Conservation (phyloP, 2,888 invertebrate genomes). For the Andrena chrysosceles region DNA sequence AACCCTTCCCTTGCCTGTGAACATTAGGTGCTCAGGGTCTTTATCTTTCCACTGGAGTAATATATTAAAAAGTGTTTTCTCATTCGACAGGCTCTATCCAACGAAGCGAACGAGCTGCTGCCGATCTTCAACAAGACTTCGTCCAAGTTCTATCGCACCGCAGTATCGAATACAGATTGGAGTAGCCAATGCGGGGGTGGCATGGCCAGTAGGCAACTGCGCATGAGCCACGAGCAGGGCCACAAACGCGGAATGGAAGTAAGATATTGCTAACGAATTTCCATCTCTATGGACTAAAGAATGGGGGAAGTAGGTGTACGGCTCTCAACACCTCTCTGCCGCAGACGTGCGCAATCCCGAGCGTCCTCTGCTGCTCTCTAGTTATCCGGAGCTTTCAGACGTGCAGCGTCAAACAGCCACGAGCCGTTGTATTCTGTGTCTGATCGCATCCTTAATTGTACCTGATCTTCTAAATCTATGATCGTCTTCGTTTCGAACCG, state of each 20-base stretch:
- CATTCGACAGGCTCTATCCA: constrained; percentile 92
- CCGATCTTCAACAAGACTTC: constrained; percentile 99
- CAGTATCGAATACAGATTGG: constrained; percentile 96
- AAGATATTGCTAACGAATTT: constrained; percentile 78
- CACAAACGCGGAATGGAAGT: constrained; percentile 79
- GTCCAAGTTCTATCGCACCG: constrained; percentile 94
- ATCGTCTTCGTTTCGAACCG: not conserved
- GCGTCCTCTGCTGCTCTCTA: not conserved
- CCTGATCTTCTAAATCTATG: not conserved
- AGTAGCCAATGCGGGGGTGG: constrained; percentile 87
- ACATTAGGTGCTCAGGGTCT: no score
- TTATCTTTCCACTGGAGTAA: not conserved
- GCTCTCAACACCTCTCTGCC: not conserved
- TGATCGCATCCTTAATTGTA: constrained; percentile 1
- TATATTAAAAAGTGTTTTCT: not conserved
- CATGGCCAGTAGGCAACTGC: constrained; percentile 81
- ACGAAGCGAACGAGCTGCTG: constrained; percentile 98
- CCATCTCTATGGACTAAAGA: constrained; percentile 39
- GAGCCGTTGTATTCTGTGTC: not conserved
- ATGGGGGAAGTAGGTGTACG: constrained; percentile 46
- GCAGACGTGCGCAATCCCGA: not conserved
- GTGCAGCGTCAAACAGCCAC: not conserved
- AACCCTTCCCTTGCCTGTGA: not conserved
- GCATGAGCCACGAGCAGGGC: constrained; percentile 78
- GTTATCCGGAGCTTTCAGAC: not conserved